Evolutionary conservation across 2,888 invertebrate species (phyloP).

Genomic region (Horisme vitalbata): DNA sequence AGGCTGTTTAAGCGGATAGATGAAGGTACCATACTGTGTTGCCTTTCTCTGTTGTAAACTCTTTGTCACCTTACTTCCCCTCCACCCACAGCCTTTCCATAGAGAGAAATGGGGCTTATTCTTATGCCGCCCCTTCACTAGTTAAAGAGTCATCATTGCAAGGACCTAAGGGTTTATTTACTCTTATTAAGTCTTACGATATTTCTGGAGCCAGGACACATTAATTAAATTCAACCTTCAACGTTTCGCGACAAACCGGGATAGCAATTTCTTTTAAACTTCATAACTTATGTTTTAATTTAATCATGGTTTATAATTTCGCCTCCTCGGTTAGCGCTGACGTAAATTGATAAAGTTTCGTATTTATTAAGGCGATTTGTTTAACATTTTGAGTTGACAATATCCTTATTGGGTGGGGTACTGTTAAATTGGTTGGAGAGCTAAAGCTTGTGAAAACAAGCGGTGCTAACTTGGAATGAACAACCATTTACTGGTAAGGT

Average conservation of each 20-base stretch:
- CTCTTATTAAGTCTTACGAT: neutral
- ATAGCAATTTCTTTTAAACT: slow-evolving; percentile 72
- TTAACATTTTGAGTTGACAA: slow-evolving; percentile 54
- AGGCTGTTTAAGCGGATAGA: no score
- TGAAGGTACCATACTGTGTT: no score
- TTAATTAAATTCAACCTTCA: slow-evolving; percentile 65
- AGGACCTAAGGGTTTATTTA: neutral
- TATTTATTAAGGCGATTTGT: slow-evolving; percentile 69
- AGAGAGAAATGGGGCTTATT: no score
- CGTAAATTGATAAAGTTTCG: slow-evolving; percentile 74
- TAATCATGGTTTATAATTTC: slow-evolving; percentile 74
- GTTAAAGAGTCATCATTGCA: no score
- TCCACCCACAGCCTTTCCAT: no score
- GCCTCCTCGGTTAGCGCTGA: slow-evolving; percentile 49
- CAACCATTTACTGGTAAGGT: no score
- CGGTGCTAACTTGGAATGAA: neutral
- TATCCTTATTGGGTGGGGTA: slow-evolving; percentile 34
- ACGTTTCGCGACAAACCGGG: slow-evolving; percentile 59
- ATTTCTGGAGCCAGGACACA: slow-evolving; percentile 4
- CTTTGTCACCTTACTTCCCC: no score
- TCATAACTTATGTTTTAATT: slow-evolving; percentile 74
- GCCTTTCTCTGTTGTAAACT: no score
- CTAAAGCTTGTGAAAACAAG: neutral
- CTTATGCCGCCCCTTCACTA: no score
- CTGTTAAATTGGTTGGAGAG: slow-evolving; percentile 4